phyloP scores from a whole-genome alignment of 2,888 invertebrate genomes.

The Dione vanillae region DNA sequence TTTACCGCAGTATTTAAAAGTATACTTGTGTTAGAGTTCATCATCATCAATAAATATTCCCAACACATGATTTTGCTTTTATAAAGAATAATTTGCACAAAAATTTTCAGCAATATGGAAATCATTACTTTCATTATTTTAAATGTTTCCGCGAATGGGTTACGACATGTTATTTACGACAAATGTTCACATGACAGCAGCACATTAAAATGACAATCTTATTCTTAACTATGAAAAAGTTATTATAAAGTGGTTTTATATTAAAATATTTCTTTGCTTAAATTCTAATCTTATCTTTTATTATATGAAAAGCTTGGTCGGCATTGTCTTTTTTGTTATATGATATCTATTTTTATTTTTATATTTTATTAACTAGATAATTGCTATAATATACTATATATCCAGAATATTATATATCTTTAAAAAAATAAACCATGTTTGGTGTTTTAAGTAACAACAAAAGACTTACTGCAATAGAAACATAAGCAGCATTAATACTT shows the following conservation, averaged over 20 bases:
- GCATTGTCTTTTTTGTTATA: too few species aligned
- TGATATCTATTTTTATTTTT: too few species aligned
- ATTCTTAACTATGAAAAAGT: slow-evolving; percentile 15
- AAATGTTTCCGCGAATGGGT: background rate
- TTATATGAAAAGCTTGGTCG: too few species aligned
- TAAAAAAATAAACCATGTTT: too few species aligned
- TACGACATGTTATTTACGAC: slow-evolving; percentile 26
- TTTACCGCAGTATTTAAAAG: slow-evolving; percentile 63
- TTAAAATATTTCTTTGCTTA: background rate
- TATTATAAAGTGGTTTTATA: slow-evolving; percentile 7
- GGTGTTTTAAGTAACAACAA: too few species aligned
- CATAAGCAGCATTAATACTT: too few species aligned
- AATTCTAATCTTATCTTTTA: too few species aligned
- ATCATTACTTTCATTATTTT: slow-evolving; percentile 53
- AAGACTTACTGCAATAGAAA: too few species aligned
- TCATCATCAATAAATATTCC: slow-evolving; percentile 59
- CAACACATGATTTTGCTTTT: slow-evolving; percentile 60
- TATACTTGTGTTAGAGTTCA: slow-evolving; percentile 57
- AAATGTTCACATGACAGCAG: slow-evolving; percentile 36
- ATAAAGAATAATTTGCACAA: slow-evolving; percentile 55
- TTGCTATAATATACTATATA: too few species aligned
- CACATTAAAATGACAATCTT: slow-evolving; percentile 2
- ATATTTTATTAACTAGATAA: too few species aligned
- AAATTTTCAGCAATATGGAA: slow-evolving; percentile 57
- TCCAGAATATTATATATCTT: too few species aligned